Percentiles rank a stretch among this genome's conserved stretches.
Conservation (phyloP, 2,888 invertebrate genomes). For the Papilio protenor region DNA sequence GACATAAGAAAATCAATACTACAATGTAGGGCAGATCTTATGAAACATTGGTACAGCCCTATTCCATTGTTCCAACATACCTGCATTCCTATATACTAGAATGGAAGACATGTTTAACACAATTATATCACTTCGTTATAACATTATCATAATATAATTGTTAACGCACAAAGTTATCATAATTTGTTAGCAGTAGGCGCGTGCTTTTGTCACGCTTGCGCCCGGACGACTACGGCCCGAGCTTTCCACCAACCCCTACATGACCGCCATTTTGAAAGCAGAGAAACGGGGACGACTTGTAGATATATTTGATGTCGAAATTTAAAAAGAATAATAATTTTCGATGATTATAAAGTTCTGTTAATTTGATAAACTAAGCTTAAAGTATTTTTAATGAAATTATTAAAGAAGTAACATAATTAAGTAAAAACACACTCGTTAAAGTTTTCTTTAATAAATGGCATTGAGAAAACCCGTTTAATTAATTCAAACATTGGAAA, state of each 20-base stretch:
- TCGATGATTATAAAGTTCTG: no score
- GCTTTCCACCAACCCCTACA: slow-evolving; percentile 48
- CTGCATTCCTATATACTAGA: slow-evolving; percentile 15
- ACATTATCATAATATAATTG: slow-evolving; percentile 11
- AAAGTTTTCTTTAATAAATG: no score
- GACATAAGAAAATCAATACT: slow-evolving; percentile 19
- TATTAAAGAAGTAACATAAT: no score
- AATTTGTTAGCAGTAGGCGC: slow-evolving; percentile 44
- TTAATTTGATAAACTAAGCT: no score
- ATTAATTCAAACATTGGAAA: no score
- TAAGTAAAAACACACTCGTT: no score
- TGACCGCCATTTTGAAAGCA: slow-evolving; percentile 50
- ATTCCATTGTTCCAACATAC: slow-evolving; percentile 9
- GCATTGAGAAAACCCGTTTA: no score
- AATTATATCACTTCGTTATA: slow-evolving; percentile 28
- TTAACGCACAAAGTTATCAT: slow-evolving; percentile 19
- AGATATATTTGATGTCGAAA: background rate
- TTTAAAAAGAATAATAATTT: no score
- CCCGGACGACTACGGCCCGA: slow-evolving; percentile 56
- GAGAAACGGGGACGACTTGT: slow-evolving; percentile 17
- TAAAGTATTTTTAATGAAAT: no score
- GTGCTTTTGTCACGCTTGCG: slow-evolving; percentile 51
- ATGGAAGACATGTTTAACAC: slow-evolving; percentile 34
- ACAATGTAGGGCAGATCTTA: slow-evolving; percentile 2
- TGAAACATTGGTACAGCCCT: background rate